phyloP scores from a whole-genome alignment of 2,888 invertebrate species.

The Entomobrya multifasciata region DNA sequence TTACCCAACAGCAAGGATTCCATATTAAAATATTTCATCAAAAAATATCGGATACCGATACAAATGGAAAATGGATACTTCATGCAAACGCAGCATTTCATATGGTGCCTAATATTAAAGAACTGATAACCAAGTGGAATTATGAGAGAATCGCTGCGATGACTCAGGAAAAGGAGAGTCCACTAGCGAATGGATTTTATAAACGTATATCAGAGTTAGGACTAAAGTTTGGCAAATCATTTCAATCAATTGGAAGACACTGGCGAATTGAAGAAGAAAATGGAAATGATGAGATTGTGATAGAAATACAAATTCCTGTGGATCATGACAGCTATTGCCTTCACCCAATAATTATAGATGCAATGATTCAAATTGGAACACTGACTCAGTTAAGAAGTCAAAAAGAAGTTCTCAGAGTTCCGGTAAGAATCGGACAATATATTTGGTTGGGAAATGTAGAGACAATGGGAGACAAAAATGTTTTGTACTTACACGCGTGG shows the following conservation, averaged over 20 bases:
- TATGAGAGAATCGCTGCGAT: not conserved
- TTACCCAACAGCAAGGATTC: too few species aligned
- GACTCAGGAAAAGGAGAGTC: not conserved
- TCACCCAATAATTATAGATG: conserved; percentile 22
- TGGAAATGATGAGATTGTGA: conserved; percentile 12
- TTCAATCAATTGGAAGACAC: not conserved
- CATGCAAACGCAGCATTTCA: conserved; percentile 39
- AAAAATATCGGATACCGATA: not conserved
- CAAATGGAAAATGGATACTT: conserved; percentile 54
- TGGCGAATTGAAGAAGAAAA: conserved; percentile 15
- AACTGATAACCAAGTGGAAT: not conserved
- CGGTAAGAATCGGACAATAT: not conserved
- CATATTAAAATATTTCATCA: conserved; percentile 10
- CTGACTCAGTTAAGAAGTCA: not conserved
- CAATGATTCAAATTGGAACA: not conserved
- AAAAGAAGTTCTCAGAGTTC: not conserved
- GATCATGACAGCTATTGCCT: conserved; percentile 14
- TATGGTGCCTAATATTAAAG: not conserved
- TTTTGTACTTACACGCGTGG: not conserved
- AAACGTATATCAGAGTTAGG: conserved; percentile 37
- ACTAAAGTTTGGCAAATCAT: conserved; percentile 55
- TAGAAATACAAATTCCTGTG: not conserved
- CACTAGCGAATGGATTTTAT: conserved; percentile 49
- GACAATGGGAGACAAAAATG: not conserved
- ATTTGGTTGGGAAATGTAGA: not conserved